A percentile compares a stretch with the other conserved stretches of the same genome.
Conservation (phyloP, 2,113 vertebrate species). For the Gymnogyps californianus region DNA sequence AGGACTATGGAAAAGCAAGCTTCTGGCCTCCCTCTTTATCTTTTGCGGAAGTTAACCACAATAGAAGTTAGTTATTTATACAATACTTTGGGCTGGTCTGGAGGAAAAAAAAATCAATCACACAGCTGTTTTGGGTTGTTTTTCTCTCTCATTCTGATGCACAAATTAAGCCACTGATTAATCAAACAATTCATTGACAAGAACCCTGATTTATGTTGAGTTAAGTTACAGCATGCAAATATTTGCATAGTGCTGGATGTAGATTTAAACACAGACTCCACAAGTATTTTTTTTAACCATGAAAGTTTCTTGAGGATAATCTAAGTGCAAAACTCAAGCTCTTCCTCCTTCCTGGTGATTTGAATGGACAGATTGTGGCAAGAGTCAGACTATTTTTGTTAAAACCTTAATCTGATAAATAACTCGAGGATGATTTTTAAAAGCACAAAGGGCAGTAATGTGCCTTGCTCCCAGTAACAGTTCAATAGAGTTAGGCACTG, state of each 20-base stretch:
- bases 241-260: slow-evolving; percentile 22
- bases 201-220: not conserved
- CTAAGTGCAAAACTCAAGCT: not conserved
- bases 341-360: not conserved
- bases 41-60: slow-evolving; percentile 17
- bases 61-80: not conserved
- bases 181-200: slow-evolving; percentile 47
- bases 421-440: not conserved
- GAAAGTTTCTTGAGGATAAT: not conserved
- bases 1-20: not conserved
- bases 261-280: not conserved
- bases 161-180: slow-evolving; percentile 37
- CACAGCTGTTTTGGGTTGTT: not conserved
- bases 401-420: slow-evolving; percentile 6
- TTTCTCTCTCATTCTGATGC: not conserved
- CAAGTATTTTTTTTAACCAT: not conserved
- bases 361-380: not conserved
- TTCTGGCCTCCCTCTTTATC: not conserved
- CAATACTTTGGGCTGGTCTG: not conserved
- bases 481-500: not conserved
- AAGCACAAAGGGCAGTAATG: not conserved
- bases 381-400: not conserved
- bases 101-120: not conserved
- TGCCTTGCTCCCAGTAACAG: not conserved
- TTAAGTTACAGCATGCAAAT: slow-evolving; percentile 12